Evolutionary conservation across 2,113 vertebrate genomes (phyloP).

Genomic region (Greenwoodochromis staneri): DNA sequence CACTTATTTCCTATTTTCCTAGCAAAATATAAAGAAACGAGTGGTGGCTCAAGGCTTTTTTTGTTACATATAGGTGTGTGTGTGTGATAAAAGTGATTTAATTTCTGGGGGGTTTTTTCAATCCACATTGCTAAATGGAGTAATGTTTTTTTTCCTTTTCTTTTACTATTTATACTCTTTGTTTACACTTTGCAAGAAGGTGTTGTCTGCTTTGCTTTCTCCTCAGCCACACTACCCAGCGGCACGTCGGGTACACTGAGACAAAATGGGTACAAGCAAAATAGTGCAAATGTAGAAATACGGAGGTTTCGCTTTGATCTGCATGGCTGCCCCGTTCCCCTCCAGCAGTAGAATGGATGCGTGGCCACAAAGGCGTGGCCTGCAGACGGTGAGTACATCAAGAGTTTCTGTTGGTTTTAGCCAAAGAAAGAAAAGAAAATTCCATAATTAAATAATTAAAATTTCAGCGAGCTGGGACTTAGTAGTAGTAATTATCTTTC

Average conservation of each 20-base stretch:
- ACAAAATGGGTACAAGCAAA: slow-evolving; percentile 21
- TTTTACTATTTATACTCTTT: neutral
- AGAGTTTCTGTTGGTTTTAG: neutral
- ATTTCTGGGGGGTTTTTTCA: rapidly evolving
- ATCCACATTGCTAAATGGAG: neutral
- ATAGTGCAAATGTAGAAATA: slow-evolving; percentile 4
- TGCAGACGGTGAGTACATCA: slow-evolving; percentile 69
- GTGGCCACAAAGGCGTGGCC: slow-evolving; percentile 70
- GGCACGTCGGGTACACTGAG: slow-evolving; percentile 6
- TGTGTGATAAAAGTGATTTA: neutral
- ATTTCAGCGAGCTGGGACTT: neutral
- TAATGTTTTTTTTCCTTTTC: neutral
- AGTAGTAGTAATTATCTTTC: neutral
- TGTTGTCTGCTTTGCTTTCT: neutral
- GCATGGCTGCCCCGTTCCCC: slow-evolving; percentile 54
- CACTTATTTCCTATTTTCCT: neutral
- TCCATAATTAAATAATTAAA: neutral
- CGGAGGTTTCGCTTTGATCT: slow-evolving; percentile 49
- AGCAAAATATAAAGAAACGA: neutral
- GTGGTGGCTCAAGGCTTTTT: neutral
- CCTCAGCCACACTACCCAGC: slow-evolving; percentile 6
- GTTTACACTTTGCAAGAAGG: neutral
- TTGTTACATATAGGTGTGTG: neutral
- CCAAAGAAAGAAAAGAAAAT: neutral
- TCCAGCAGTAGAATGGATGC: slow-evolving; percentile 71